Base-by-base conservation (phyloP, 2,113 vertebrate species). In the Pampusana beccarii region DNA sequence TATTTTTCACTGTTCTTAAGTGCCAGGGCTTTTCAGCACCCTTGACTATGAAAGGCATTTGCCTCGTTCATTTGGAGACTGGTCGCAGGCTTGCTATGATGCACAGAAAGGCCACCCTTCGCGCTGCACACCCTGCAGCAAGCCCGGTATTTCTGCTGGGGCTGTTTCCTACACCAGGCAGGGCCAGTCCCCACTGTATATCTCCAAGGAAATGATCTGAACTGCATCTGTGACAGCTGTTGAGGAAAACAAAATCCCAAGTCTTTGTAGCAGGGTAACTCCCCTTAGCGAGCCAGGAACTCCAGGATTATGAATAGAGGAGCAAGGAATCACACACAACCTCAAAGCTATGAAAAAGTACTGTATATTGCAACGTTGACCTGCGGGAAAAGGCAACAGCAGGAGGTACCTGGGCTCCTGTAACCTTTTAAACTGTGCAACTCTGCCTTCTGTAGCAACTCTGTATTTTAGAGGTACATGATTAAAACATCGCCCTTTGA, bases 171-270 rank as follows among this genome's bases (percentile, higher is more conserved):
- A 38, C 6, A n/a, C 6, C 14, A 51, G 42, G 34, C 33, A 62
- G 38, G 8, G n/a, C 4, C 28, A 34, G 31, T 36, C 56, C 51
- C 9, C 34, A 11, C 21, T 29, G 31, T 50, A 79, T 33, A 85
- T 0, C 12, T 19, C 53, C 29, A 77, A 25, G 6, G 58, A 80
- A 65, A 58, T 2, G 0, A 67, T 25, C 29, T 53, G 38, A 67
- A 71, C 11, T 64, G 33, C 0, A 0, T 36, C 44, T 0, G 0
- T 20, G 16, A 51, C 5, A 56, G 24, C 10, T 50, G 10, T 13
- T 5, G 21, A 93, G 24, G 16, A 57, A 80, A 88, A 77, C 46
- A 57, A 90, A 78, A 44, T 9, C 34, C 33, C 24, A 67, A 31
- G 14, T 26, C 25, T 78, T 62, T 23, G 19, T 11, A 50, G 28